phyloP scores from a whole-genome alignment of 2,888 invertebrate genomes.

The Malthinus seriepunctatus region DNA sequence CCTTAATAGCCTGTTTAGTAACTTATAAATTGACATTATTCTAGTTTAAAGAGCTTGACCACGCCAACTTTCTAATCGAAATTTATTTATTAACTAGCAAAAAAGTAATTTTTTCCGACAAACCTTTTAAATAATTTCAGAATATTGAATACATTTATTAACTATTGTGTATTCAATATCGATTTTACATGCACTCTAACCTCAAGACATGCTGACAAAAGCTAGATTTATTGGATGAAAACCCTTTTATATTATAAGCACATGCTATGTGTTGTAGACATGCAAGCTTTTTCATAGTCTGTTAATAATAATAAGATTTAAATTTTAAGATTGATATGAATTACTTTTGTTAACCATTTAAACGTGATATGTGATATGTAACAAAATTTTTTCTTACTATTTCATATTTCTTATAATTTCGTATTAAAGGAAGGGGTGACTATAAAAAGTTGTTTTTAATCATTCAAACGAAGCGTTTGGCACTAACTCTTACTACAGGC shows the following conservation, averaged over 20 bases:
- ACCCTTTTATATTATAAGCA: constrained; percentile 12
- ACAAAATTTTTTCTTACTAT: too few relatives aligned
- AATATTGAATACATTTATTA: constrained; percentile 9
- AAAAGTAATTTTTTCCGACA: too few relatives aligned
- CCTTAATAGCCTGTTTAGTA: not conserved
- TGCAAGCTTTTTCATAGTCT: constrained; percentile 14
- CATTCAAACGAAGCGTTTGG: too few relatives aligned
- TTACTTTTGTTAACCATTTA: too few relatives aligned
- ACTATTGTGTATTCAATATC: constrained; percentile 14
- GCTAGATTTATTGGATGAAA: constrained; percentile 25
- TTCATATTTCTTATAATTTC: too few relatives aligned
- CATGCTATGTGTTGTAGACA: constrained; percentile 12
- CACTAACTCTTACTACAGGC: too few relatives aligned
- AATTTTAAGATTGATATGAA: too few relatives aligned
- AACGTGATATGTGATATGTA: too few relatives aligned
- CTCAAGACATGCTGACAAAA: constrained; percentile 29
- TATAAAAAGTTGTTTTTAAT: too few relatives aligned
- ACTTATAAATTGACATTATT: not conserved
- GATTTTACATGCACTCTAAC: constrained; percentile 20
- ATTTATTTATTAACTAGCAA: not conserved
- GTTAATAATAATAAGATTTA: too few relatives aligned
- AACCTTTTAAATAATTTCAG: too few relatives aligned
- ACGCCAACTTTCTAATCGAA: not conserved
- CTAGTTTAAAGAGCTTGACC: not conserved
- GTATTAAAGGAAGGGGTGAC: too few relatives aligned